A percentile compares a stretch with the other conserved stretches of the same genome.
Evolutionary conservation across 2,113 vertebrate species (phyloP).

Genomic region (Crotalus horridus): DNA sequence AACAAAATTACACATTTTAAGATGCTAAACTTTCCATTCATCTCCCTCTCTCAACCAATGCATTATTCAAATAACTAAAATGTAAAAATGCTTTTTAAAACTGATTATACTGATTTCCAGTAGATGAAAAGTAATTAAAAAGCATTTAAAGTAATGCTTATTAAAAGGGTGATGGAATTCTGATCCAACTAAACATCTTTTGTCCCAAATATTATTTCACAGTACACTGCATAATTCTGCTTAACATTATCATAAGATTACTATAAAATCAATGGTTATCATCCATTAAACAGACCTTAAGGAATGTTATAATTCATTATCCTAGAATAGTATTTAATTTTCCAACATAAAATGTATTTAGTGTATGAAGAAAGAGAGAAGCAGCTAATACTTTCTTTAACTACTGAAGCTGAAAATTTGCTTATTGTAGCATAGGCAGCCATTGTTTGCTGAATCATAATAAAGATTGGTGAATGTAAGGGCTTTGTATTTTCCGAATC

Average conservation of each 20-base stretch:
- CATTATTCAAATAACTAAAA: not conserved
- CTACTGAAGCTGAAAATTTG: not conserved
- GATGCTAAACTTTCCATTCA: not conserved
- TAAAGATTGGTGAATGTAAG: not conserved
- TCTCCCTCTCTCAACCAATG: not conserved
- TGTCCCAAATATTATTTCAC: slow-evolving; percentile 44
- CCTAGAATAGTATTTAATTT: slow-evolving; percentile 30
- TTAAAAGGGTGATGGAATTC: not conserved
- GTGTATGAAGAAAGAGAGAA: not conserved
- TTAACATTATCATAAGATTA: slow-evolving; percentile 45
- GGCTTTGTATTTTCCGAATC: not conserved
- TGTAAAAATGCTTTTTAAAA: slow-evolving; percentile 20
- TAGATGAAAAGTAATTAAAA: not conserved
- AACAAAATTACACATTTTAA: slow-evolving; percentile 7
- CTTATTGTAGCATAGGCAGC: not conserved
- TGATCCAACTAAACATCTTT: slow-evolving; percentile 45
- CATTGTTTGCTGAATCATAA: not conserved
- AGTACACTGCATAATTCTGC: slow-evolving; percentile 37
- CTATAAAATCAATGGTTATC: slow-evolving; percentile 52
- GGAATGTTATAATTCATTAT: not conserved
- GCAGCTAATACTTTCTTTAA: not conserved
- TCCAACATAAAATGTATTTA: slow-evolving; percentile 16
- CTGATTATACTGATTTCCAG: slow-evolving; percentile 25
- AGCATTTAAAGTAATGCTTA: not conserved
- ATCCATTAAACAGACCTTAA: slow-evolving; percentile 28